Percentiles rank a stretch among this genome's conserved stretches.
phyloP scores from a whole-genome alignment of 2,113 vertebrate species.

The Calonectris borealis region DNA sequence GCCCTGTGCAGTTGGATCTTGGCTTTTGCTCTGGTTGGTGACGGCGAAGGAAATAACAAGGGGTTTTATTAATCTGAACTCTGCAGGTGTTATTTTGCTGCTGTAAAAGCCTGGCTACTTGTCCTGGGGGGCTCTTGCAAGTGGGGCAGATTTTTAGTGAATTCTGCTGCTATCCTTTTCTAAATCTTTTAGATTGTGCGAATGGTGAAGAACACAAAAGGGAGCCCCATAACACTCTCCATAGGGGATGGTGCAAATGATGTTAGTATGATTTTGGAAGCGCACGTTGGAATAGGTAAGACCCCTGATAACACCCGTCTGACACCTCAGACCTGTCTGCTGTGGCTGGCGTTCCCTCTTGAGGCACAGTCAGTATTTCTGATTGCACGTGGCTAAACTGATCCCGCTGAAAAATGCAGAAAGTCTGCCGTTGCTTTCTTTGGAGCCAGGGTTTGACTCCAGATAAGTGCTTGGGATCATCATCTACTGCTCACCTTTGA shows the following conservation, averaged over 20 bases:
- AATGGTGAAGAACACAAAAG: conserved; percentile 97
- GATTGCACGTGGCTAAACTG: neutral
- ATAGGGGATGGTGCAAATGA: conserved; percentile 97
- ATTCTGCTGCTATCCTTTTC: neutral
- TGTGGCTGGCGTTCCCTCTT: neutral
- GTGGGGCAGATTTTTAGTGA: neutral
- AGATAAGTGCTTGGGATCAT: neutral
- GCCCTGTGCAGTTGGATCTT: neutral
- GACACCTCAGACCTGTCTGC: neutral
- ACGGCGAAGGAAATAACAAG: neutral
- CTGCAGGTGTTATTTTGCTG: neutral
- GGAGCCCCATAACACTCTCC: conserved; percentile 90
- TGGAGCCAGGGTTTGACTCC: neutral
- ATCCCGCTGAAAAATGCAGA: neutral
- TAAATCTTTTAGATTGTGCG: conserved; percentile 85
- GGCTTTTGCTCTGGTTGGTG: neutral
- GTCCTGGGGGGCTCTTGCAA: neutral
- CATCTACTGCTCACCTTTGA: neutral
- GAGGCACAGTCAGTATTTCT: neutral
- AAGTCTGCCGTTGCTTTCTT: neutral
- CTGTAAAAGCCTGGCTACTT: neutral
- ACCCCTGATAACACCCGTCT: neutral
- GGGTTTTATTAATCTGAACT: neutral
- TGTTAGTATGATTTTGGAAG: conserved; percentile 99
- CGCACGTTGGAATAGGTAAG: conserved; percentile 97